Conservation (phyloP, 2,113 vertebrate genomes). For the Pseudolaguvia tuberculata region DNA sequence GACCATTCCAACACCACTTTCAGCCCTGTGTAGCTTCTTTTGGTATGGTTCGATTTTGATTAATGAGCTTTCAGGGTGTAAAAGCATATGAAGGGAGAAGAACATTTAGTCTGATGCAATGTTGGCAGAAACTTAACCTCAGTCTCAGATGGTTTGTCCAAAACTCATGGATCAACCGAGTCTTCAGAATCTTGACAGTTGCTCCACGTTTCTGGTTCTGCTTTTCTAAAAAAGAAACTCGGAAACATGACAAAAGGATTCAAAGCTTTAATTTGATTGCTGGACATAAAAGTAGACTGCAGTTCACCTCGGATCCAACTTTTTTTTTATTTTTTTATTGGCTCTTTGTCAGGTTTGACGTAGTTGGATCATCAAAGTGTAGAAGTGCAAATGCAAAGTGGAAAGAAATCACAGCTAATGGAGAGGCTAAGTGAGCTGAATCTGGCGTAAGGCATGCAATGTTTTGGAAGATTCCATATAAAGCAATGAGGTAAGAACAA, state of each 20-base stretch:
- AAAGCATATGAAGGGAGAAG: conserved; percentile 57
- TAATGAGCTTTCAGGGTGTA: conserved; percentile 61
- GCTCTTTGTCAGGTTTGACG: conserved; percentile 24
- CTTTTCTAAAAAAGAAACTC: not conserved
- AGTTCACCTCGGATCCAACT: not conserved
- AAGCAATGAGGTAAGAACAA: conserved; percentile 2
- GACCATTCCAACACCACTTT: conserved; percentile 9
- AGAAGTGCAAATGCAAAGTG: conserved; percentile 35
- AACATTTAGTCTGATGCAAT: conserved; percentile 57
- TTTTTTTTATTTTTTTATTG: conserved; percentile 17
- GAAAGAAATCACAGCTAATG: conserved; percentile 34
- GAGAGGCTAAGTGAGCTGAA: not conserved
- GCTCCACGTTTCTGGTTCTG: not conserved
- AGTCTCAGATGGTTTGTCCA: not conserved
- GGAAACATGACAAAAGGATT: not conserved
- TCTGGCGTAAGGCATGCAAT: conserved; percentile 1
- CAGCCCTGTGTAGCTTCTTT: conserved; percentile 24
- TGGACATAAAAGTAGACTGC: not conserved
- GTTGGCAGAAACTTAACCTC: conserved; percentile 37
- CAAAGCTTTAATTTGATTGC: not conserved
- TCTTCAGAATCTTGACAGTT: conserved; percentile 1
- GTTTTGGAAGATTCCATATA: not conserved
- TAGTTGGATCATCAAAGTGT: conserved; percentile 22
- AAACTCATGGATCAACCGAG: not conserved
- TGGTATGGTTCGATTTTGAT: conserved; percentile 55